These are phyloP conservation scores for Styela clava DNA, from an alignment of 23 tunicate genomes.

Conservation along the genomic window DNA sequence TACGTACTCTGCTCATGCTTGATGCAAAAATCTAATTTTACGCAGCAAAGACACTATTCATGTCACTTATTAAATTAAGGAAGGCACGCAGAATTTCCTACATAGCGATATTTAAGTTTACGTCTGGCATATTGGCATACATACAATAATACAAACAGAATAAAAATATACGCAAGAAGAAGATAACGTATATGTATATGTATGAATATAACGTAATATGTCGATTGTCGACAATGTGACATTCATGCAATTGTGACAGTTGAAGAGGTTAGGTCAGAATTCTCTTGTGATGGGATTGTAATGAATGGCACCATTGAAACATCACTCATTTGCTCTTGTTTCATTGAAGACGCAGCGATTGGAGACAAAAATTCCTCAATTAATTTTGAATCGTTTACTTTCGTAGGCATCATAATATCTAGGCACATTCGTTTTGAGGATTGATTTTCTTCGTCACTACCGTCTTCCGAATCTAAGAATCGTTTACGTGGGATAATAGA, in stretches of 20 bases:
- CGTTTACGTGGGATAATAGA: background rate
- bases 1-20: too few species aligned
- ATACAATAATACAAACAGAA: too few species aligned
- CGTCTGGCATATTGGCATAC: too few species aligned
- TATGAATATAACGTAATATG: too few species aligned
- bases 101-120: too few species aligned
- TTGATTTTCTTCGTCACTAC: background rate
- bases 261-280: background rate
- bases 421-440: background rate
- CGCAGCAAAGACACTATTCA: too few species aligned
- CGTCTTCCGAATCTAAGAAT: background rate
- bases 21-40: too few species aligned
- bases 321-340: background rate
- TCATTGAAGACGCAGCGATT: background rate
- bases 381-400: background rate
- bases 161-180: too few species aligned
- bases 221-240: too few species aligned
- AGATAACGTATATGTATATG: too few species aligned
- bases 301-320: background rate
- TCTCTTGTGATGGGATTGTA: background rate
- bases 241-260: background rate
- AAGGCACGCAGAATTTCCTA: too few species aligned
- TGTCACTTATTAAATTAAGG: too few species aligned
- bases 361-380: background rate
- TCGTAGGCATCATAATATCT: background rate